Percentiles rank a stretch among this genome's conserved stretches.
Conservation (phyloP, 2,888 invertebrate species). For the Helleia helle region DNA sequence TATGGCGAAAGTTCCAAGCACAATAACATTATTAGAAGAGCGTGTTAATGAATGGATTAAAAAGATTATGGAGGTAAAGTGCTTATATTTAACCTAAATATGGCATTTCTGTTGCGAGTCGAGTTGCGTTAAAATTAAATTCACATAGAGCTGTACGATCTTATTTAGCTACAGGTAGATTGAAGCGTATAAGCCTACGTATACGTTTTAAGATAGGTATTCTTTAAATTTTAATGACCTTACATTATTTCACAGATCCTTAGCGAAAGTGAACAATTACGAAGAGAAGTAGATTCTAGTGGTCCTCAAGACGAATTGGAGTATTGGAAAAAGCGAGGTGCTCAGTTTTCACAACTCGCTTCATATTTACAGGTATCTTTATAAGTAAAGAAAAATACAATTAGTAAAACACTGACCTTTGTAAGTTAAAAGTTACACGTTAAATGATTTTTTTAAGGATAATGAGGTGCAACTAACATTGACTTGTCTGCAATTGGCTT, state of each 20-base stretch:
- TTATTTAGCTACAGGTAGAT: no score
- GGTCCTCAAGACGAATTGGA: constrained; percentile 96
- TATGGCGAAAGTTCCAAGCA: constrained; percentile 78
- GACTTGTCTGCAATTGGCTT: constrained; percentile 81
- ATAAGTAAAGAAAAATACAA: no score
- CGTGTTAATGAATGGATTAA: constrained; percentile 87
- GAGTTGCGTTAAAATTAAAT: no score
- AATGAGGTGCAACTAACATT: constrained; percentile 85
- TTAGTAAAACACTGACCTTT: no score
- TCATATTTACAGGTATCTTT: constrained; percentile 78
- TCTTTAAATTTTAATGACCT: no score
- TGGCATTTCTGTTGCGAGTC: no score
- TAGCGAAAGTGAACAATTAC: constrained; percentile 92
- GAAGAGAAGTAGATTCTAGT: constrained; percentile 92
- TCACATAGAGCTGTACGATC: no score
- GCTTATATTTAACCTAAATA: neutral
- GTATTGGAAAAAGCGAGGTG: constrained; percentile 96
- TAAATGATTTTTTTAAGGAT: constrained; percentile 54
- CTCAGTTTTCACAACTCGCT: constrained; percentile 91
- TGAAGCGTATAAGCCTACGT: no score
- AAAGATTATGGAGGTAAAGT: constrained; percentile 79
- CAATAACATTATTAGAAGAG: constrained; percentile 79
- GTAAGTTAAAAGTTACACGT: no score
- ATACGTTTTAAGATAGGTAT: no score
- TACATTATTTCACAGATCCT: constrained; percentile 68